phyloP scores from a whole-genome alignment of 2,113 vertebrate genomes.

The Sturnira hondurensis region DNA sequence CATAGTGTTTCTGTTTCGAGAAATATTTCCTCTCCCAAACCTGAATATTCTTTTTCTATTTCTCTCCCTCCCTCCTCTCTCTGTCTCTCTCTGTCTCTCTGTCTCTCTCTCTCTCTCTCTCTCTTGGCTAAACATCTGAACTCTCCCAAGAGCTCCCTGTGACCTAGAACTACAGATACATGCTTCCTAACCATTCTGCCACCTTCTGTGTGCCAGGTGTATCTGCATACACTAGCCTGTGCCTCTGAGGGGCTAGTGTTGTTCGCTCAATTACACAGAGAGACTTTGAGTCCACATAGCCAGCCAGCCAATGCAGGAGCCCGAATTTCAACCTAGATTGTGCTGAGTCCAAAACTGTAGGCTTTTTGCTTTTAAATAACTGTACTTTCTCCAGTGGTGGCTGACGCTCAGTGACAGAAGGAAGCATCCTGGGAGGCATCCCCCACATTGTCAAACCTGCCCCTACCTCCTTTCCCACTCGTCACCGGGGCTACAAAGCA shows the following conservation, averaged over 20 bases:
- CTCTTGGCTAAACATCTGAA: neutral
- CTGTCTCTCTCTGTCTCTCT: neutral
- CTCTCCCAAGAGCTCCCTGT: neutral
- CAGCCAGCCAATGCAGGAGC: neutral
- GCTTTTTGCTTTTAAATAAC: neutral
- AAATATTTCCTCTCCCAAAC: neutral
- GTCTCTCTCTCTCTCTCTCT: neutral
- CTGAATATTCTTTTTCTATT: conserved; percentile 8
- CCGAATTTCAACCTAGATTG: neutral
- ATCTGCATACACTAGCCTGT: neutral
- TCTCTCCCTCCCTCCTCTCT: neutral
- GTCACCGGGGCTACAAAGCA: neutral
- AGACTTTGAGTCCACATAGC: neutral
- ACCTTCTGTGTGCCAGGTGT: rapidly evolving
- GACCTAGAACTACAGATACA: conserved; percentile 35
- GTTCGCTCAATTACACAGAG: rapidly evolving
- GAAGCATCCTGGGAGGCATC: neutral
- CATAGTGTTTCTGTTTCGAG: neutral
- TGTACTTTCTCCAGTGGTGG: neutral
- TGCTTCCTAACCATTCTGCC: neutral
- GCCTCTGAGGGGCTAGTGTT: rapidly evolving
- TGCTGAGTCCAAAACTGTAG: neutral
- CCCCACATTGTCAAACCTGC: neutral
- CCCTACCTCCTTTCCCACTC: neutral
- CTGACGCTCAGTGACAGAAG: neutral